phyloP scores from a whole-genome alignment of 2,113 vertebrate genomes.

The Syngnathoides biaculeatus region DNA sequence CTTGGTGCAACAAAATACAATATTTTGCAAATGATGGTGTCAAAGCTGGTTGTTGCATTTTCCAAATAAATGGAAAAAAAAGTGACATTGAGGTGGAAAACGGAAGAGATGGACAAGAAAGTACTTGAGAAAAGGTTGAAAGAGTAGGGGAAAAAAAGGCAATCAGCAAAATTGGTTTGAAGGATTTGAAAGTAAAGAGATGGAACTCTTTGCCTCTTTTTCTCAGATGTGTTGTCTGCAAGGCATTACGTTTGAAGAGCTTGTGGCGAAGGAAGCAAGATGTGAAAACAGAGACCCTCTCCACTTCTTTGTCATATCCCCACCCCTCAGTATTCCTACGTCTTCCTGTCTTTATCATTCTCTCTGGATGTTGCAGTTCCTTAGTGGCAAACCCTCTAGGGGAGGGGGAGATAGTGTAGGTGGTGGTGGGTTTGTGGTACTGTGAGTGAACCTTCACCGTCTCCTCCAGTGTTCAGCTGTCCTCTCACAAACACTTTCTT shows the following conservation, averaged over 20 bases:
- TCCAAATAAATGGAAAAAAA: slow-evolving; percentile 29
- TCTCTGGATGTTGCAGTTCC: slow-evolving; percentile 70
- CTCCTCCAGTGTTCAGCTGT: slow-evolving; percentile 41
- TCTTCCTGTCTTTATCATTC: slow-evolving; percentile 58
- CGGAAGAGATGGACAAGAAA: slow-evolving; percentile 38
- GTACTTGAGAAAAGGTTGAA: slow-evolving; percentile 13
- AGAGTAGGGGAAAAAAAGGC: slow-evolving; percentile 34
- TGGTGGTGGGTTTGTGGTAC: slow-evolving; percentile 64
- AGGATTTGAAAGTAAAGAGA: slow-evolving; percentile 41
- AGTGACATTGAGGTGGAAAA: slow-evolving; percentile 33
- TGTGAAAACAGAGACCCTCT: slow-evolving; percentile 47
- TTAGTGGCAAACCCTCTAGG: slow-evolving; percentile 67
- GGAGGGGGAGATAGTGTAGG: not conserved
- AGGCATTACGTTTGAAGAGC: slow-evolving; percentile 72
- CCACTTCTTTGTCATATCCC: slow-evolving; percentile 35
- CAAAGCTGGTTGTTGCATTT: slow-evolving; percentile 35
- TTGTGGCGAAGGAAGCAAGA: slow-evolving; percentile 69
- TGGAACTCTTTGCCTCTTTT: slow-evolving; percentile 71
- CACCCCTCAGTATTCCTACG: slow-evolving; percentile 37
- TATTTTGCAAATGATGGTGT: slow-evolving; percentile 30
- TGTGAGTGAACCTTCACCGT: slow-evolving; percentile 63
- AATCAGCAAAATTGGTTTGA: slow-evolving; percentile 60
- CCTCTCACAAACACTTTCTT: slow-evolving; percentile 19
- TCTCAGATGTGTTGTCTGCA: slow-evolving; percentile 72
- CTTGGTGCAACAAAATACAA: slow-evolving; percentile 6